A percentile compares a stretch with the other conserved stretches of the same genome.
Evolutionary conservation across 92 coral and sea anemone genomes (phyloP).

Genomic region (Palythoa heliodiscus): DNA sequence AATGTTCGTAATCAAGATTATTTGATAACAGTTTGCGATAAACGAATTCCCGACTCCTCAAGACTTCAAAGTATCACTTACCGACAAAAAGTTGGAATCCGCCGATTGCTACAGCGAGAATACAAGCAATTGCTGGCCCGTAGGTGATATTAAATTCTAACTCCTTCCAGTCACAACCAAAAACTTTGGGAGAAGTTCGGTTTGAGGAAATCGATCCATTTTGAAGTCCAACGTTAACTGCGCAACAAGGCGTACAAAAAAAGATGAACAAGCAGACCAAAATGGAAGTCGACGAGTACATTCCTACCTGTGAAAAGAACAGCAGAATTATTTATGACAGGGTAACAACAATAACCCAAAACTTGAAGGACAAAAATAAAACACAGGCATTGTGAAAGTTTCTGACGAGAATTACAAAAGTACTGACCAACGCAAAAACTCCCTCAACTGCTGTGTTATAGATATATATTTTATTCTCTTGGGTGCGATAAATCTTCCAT

Average conservation of each 20-base stretch:
- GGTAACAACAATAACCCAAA: background rate
- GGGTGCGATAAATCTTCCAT: background rate
- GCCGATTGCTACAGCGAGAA: conserved; percentile 70
- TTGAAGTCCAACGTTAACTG: background rate
- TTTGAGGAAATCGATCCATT: conserved; percentile 15
- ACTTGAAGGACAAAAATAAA: no score
- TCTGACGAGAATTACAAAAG: background rate
- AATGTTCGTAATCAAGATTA: background rate
- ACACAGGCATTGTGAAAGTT: background rate
- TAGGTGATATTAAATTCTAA: conserved; percentile 71
- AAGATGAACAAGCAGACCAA: background rate
- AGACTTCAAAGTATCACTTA: conserved; percentile 44
- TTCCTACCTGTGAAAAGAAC: conserved; percentile 1
- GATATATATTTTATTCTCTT: background rate
- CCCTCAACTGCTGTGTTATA: background rate
- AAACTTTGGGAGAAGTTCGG: conserved; percentile 29
- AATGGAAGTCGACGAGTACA: background rate
- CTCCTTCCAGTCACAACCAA: conserved; percentile 83
- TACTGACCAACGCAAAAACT: background rate
- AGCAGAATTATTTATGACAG: conserved; percentile 10
- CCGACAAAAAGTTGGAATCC: conserved; percentile 79
- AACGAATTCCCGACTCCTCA: background rate
- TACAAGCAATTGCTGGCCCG: conserved; percentile 85
- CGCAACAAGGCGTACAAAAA: background rate
- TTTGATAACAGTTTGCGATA: background rate